Evolutionary conservation across 2,797 vertebrate species (phyloP).

Genomic region (Tokudaia muenninki): DNA sequence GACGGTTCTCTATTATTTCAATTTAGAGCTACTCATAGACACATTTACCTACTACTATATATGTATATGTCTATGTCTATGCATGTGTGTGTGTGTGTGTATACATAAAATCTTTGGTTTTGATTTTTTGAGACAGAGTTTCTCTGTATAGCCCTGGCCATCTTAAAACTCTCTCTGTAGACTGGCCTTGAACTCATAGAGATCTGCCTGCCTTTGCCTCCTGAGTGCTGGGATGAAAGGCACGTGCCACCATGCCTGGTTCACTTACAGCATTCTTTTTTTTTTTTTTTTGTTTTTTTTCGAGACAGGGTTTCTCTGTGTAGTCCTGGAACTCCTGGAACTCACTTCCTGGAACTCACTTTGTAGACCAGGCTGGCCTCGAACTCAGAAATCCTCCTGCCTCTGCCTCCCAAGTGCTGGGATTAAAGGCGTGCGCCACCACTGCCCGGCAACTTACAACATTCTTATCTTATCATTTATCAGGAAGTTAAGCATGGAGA

Average conservation of each 20-base stretch:
- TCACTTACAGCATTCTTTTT: no score
- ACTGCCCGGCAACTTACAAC: background rate
- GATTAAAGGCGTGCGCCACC: background rate
- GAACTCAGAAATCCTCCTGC: background rate
- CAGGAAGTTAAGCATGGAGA: background rate
- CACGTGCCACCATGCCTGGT: no score
- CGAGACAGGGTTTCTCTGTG: background rate
- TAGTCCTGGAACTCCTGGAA: background rate
- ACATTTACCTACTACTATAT: background rate
- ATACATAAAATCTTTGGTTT: background rate
- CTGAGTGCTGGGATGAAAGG: no score
- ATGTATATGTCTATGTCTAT: no score
- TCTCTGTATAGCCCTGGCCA: background rate
- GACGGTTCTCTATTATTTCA: background rate
- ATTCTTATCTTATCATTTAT: background rate
- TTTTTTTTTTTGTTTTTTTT: no score
- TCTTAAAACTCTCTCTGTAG: no score
- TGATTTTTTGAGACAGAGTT: background rate
- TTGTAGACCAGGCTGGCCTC: background rate
- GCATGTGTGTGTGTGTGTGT: no score
- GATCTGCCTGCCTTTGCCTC: no score
- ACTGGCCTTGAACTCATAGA: no score
- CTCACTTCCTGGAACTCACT: background rate
- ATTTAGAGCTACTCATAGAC: background rate
- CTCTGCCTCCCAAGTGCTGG: background rate